Percentiles rank a stretch among this genome's conserved stretches.
These are phyloP conservation scores for Thomomys bottae DNA, from an alignment of 2,113 vertebrate species.

Conservation along the genomic window DNA sequence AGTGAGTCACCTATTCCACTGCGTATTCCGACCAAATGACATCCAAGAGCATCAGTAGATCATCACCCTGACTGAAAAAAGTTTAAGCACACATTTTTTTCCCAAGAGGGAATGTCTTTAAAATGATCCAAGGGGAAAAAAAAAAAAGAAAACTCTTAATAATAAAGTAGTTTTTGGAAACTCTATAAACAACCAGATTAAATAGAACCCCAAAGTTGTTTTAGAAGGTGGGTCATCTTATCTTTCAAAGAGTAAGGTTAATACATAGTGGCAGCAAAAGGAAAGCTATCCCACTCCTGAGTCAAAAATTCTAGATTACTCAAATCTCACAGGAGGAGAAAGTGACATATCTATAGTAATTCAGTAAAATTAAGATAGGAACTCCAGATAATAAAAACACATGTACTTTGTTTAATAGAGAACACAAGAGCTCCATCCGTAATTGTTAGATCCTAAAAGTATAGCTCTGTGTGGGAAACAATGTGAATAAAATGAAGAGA, in stretches of 20 bases:
- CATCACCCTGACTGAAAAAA: conserved; percentile 80
- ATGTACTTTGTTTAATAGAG: conserved; percentile 26
- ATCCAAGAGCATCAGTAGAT: conserved; percentile 79
- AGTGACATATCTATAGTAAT: conserved; percentile 1
- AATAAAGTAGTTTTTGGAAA: conserved; percentile 61
- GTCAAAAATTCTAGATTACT: conserved; percentile 3
- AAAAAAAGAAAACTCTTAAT: conserved; percentile 64
- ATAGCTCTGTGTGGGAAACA: conserved; percentile 26
- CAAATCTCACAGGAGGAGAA: neutral
- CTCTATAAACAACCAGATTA: conserved; percentile 46
- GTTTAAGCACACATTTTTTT: conserved; percentile 79
- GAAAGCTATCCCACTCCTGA: neutral
- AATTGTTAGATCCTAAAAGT: conserved; percentile 46
- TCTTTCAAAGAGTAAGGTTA: conserved; percentile 47
- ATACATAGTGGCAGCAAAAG: conserved; percentile 45
- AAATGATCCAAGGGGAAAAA: conserved; percentile 74
- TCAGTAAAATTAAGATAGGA: conserved; percentile 53
- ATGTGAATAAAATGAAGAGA: conserved; percentile 31
- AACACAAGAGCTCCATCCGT: conserved; percentile 7
- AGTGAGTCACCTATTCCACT: conserved; percentile 78
- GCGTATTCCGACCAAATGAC: conserved; percentile 74
- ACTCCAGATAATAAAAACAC: conserved; percentile 15
- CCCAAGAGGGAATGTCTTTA: conserved; percentile 76
- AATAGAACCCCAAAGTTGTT: conserved; percentile 38
- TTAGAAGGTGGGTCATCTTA: conserved; percentile 33